These are phyloP conservation scores for Myopa tessellatipennis DNA, from an alignment of 2,888 invertebrate species.

Conservation along the genomic window DNA sequence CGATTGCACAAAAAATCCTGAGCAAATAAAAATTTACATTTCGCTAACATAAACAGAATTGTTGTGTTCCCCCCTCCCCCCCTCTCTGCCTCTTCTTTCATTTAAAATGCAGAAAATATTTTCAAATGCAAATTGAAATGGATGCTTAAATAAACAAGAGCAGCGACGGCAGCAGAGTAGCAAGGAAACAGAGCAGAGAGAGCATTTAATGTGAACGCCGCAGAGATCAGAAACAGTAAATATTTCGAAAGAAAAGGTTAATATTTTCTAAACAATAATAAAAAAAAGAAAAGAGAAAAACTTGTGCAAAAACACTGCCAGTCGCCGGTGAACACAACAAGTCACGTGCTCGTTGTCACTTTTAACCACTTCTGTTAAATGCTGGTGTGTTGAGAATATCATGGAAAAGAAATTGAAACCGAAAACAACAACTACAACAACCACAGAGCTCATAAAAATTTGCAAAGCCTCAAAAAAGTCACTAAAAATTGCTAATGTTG, in stretches of 20 bases:
- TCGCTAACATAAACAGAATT: constrained; percentile 64
- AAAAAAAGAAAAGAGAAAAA: neutral
- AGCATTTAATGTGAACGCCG: neutral
- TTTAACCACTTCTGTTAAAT: neutral
- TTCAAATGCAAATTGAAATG: constrained; percentile 62
- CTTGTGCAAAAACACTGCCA: neutral
- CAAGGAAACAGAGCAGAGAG: neutral
- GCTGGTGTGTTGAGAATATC: neutral
- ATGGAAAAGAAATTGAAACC: neutral
- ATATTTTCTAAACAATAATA: neutral
- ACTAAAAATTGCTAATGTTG: constrained; percentile 5
- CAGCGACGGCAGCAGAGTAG: neutral
- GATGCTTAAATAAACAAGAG: constrained; percentile 58
- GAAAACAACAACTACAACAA: neutral
- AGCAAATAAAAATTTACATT: constrained; percentile 63
- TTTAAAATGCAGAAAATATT: constrained; percentile 44
- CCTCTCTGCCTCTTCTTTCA: neutral
- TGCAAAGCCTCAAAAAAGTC: neutral
- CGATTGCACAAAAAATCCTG: constrained; percentile 47
- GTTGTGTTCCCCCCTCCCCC: neutral
- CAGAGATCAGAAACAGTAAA: neutral
- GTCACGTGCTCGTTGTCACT: neutral
- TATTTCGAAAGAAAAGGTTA: neutral
- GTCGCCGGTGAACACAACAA: neutral
- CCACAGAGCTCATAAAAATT: neutral